Conservation (phyloP, 2,797 vertebrate genomes). For the Delichon dasypus region DNA sequence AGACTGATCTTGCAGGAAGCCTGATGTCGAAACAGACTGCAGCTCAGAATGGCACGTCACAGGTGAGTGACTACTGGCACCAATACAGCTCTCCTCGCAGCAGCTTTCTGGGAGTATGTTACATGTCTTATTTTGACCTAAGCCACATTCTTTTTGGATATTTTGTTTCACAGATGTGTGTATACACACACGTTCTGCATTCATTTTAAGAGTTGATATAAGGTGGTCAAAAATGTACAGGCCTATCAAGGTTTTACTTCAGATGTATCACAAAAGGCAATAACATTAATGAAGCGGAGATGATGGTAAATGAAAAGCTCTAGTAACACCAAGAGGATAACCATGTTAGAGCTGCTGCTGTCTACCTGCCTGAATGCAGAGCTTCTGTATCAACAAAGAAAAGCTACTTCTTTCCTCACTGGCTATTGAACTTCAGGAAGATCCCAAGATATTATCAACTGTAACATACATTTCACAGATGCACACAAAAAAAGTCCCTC, state of each 20-base stretch:
- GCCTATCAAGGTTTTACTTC: neutral
- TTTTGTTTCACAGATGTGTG: fast-evolving
- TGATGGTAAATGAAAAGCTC: neutral
- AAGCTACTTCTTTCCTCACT: neutral
- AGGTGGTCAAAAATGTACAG: neutral
- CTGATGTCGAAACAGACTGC: neutral
- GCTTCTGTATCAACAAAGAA: neutral
- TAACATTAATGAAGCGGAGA: neutral
- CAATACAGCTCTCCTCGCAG: neutral
- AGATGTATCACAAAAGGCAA: neutral
- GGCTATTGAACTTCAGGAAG: neutral
- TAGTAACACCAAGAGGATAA: neutral
- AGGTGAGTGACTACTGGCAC: neutral
- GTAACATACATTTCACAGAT: neutral
- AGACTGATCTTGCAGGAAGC: neutral
- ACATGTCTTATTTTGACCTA: neutral
- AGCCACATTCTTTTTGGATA: neutral
- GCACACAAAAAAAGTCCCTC: neutral
- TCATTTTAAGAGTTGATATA: neutral
- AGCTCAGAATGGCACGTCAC: neutral
- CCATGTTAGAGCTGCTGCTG: neutral
- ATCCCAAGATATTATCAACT: neutral
- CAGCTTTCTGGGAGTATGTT: neutral
- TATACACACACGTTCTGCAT: fast-evolving
- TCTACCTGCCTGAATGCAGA: neutral